Base-by-base conservation (phyloP, 2,888 invertebrate genomes). In the Rhyacophila evoluta region DNA sequence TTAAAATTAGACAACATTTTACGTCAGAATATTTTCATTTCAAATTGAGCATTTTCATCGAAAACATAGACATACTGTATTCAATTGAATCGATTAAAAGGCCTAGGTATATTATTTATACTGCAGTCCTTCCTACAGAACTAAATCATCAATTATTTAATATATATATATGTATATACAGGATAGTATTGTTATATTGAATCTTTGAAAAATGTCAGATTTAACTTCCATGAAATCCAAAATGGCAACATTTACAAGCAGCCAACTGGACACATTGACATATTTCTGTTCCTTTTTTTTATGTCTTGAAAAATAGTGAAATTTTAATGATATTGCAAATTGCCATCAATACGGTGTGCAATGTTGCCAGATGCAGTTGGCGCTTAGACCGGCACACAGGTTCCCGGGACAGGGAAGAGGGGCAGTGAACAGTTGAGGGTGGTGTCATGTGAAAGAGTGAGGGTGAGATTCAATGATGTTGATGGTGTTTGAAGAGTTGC, bases 401-500 rank as follows among this genome's bases (percentile, higher is more conserved):
- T 10, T 6, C 55, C 55, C 55, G 55, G 19, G 55, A 8, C 25
- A 10, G 55, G 25, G 55, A 19, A 3, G 4, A 19, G 41, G 55
- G 55, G 55, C 55, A 1, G 55, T 55, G 55, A 55, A 55, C 15
- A 19, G 19, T 55, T 19, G 55, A 55, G 55, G 15, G 55, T 10
- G 55, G 55, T 39, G 39, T 39, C 39, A 39, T 39, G 39, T 39
- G 39, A 5, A 68, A 27, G 74, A 15, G 77, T 77, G 74, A 33
- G 55, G 25, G 79, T 75, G 77, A 79, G 82, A 77, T 80, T 80
- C 77, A 69, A 71, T 68, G 75, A 76, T 79, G 68, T 74, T 12
- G 55, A 55, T 55, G 38, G 15, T 74, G 74, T 74, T 27, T 67
- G 74, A 25, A 69, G 67, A 33, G 78, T 77, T 85, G 84, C 10